A percentile compares a stretch with the other conserved stretches of the same genome.
Conservation (phyloP, 2,797 vertebrate genomes). For the Eupleurogrammus muticus region DNA sequence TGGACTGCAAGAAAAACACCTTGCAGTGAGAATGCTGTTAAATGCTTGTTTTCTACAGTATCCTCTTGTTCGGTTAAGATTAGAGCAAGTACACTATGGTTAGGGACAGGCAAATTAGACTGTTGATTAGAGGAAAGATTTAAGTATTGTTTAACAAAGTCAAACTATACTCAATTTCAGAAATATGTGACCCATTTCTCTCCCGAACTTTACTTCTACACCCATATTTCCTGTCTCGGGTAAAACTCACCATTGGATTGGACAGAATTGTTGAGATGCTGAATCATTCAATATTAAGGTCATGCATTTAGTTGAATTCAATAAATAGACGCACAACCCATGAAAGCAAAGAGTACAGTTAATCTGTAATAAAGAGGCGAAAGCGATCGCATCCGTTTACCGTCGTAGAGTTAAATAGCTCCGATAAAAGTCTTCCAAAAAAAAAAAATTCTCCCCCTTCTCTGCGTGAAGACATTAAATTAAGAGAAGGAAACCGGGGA, state of each 20-base stretch:
- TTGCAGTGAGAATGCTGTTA: too few relatives aligned
- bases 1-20: too few relatives aligned
- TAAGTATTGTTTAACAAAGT: not conserved
- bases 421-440: slow-evolving; percentile 20
- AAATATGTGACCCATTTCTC: not conserved
- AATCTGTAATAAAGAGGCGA: slow-evolving; percentile 5
- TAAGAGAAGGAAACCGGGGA: slow-evolving; percentile 40
- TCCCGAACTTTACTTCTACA: not conserved
- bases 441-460: slow-evolving; percentile 9
- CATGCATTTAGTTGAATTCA: not conserved
- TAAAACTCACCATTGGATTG: not conserved
- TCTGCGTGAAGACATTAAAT: slow-evolving; percentile 35
- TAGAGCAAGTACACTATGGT: too few relatives aligned
- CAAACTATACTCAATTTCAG: too few relatives aligned
- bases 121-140: not conserved
- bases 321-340: not conserved
- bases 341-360: not conserved
- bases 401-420: slow-evolving; percentile 6
- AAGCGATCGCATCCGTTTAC: slow-evolving; percentile 1
- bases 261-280: not conserved
- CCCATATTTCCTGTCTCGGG: not conserved
- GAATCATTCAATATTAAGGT: slow-evolving; percentile 1
- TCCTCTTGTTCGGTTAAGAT: too few relatives aligned
- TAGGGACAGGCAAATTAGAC: not conserved
- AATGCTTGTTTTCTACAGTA: not conserved